Conservation (phyloP, 2,797 vertebrate genomes). For the Hirundo rustica region DNA sequence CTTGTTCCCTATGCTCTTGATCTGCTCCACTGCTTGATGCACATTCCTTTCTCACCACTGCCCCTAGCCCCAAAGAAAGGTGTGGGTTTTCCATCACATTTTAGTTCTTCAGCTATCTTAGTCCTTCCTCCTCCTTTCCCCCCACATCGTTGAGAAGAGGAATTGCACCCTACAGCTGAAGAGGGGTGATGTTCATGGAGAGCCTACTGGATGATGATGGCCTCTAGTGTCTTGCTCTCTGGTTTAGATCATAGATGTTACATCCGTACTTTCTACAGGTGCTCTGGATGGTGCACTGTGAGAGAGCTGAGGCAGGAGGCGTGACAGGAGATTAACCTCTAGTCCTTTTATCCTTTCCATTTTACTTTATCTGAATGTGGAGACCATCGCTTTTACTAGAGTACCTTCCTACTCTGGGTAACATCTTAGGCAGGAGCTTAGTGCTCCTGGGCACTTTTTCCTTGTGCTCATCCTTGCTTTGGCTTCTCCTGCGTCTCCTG, state of each 20-base stretch:
- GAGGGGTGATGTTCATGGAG: neutral
- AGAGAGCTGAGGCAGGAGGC: neutral
- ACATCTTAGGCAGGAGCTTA: neutral
- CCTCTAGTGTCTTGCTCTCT: neutral
- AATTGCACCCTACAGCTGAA: neutral
- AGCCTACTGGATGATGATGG: neutral
- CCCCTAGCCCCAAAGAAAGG: neutral
- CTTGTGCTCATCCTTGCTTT: neutral
- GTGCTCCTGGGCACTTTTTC: neutral
- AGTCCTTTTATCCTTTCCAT: neutral
- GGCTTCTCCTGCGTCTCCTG: neutral
- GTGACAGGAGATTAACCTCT: neutral
- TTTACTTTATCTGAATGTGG: neutral
- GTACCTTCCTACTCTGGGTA: neutral
- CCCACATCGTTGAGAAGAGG: neutral
- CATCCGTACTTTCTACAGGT: neutral
- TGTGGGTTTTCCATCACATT: accelerated
- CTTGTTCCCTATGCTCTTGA: neutral
- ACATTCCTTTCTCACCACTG: neutral
- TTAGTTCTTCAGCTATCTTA: neutral
- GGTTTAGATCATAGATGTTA: neutral
- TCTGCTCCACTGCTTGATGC: neutral
- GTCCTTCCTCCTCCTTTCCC: neutral
- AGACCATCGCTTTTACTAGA: neutral
- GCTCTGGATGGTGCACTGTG: neutral